Percentiles rank a stretch among this genome's conserved stretches.
These are phyloP conservation scores for Taxidea taxus DNA, from an alignment of 2,113 vertebrate species.

Conservation along the genomic window DNA sequence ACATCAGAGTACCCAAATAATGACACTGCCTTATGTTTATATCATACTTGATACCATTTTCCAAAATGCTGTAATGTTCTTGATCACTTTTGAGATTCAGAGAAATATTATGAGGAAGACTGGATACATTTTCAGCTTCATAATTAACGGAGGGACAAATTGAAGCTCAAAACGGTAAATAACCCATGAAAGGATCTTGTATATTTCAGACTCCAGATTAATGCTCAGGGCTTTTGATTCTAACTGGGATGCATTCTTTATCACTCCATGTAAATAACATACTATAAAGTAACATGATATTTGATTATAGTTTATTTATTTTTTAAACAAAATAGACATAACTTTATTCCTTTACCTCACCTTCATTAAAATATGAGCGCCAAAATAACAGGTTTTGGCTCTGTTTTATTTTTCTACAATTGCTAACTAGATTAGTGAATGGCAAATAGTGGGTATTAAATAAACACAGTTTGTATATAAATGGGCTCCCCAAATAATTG, in stretches of 20 bases:
- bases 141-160: background rate
- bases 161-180: background rate
- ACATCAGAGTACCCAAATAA: background rate
- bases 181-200: background rate
- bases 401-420: background rate
- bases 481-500: background rate
- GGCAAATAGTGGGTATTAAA: background rate
- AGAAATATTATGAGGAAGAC: background rate
- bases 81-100: background rate
- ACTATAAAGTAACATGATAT: background rate
- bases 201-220: background rate
- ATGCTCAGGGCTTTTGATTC: background rate
- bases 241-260: background rate
- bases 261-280: background rate
- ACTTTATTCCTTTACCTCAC: background rate
- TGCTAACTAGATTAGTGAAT: background rate
- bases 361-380: background rate
- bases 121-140: background rate
- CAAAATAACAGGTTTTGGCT: background rate
- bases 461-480: background rate
- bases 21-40: background rate
- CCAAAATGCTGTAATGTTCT: background rate
- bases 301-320: background rate
- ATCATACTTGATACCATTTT: background rate
- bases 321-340: background rate